These are phyloP conservation scores for Eulemur mongoz DNA, from an alignment of 2,797 vertebrate genomes.

Conservation along the genomic window DNA sequence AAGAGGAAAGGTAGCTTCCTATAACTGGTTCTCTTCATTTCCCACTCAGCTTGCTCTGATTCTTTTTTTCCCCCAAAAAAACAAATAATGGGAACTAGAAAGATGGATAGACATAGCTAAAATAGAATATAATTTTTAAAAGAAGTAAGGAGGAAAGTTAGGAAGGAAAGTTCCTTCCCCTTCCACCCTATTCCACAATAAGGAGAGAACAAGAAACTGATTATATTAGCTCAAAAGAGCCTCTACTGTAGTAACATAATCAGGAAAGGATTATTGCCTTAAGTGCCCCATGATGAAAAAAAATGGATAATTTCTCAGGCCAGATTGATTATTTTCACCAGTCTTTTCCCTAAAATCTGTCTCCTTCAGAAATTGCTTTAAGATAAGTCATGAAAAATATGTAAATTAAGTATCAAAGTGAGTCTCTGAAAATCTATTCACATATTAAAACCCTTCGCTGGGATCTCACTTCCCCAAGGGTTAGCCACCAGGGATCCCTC, in stretches of 20 bases:
- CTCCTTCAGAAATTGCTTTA: slow-evolving; percentile 32
- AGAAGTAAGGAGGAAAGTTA: background rate
- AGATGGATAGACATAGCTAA: background rate
- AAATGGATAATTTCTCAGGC: slow-evolving; percentile 39
- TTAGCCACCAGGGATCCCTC: background rate
- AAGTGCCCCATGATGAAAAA: background rate
- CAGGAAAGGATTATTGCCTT: slow-evolving; percentile 10
- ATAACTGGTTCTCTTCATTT: background rate
- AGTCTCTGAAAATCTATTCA: background rate
- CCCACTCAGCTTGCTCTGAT: background rate
- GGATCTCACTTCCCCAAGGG: background rate
- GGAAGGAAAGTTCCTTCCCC: background rate
- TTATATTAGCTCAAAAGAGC: background rate
- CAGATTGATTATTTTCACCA: slow-evolving; percentile 6
- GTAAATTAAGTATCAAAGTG: background rate
- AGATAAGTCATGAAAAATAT: background rate
- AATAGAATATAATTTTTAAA: background rate
- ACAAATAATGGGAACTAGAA: background rate
- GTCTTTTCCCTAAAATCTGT: background rate
- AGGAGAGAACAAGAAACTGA: slow-evolving; percentile 38
- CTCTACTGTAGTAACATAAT: background rate
- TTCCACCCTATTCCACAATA: background rate
- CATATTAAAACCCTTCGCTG: background rate
- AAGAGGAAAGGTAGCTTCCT: background rate
- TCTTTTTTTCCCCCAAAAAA: background rate